Conservation (phyloP, 2,113 vertebrate species). For the Piprites chloris region DNA sequence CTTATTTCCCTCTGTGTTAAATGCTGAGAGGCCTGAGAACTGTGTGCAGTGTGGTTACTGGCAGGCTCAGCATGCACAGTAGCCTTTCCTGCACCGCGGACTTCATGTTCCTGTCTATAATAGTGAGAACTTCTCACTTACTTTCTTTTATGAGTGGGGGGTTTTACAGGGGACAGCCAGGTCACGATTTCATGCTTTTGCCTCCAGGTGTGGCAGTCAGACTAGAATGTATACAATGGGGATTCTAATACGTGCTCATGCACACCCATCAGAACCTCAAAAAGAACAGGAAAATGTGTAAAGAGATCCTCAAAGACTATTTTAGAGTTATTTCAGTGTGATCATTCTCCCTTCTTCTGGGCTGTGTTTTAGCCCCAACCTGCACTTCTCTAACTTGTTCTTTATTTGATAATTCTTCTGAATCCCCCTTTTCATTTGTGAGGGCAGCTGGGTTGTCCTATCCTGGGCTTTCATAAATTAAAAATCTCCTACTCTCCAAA, state of each 20-base stretch:
- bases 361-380: neutral
- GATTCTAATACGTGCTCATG: neutral
- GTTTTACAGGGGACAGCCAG: neutral
- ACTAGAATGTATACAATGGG: neutral
- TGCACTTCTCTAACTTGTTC: neutral
- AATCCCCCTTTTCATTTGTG: neutral
- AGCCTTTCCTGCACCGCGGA: neutral
- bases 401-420: neutral
- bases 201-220: neutral
- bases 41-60: neutral
- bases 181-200: neutral
- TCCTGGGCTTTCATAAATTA: neutral
- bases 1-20: neutral
- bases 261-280: neutral
- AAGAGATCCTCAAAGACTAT: neutral
- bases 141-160: neutral
- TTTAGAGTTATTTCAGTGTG: neutral
- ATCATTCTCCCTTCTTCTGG: neutral
- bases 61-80: neutral
- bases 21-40: neutral
- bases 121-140: neutral
- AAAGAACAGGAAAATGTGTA: neutral
- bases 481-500: neutral
- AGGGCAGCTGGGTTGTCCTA: neutral
- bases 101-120: neutral